Conservation (phyloP, 2,797 vertebrate genomes). For the Sebastiscus albofasciatus region DNA sequence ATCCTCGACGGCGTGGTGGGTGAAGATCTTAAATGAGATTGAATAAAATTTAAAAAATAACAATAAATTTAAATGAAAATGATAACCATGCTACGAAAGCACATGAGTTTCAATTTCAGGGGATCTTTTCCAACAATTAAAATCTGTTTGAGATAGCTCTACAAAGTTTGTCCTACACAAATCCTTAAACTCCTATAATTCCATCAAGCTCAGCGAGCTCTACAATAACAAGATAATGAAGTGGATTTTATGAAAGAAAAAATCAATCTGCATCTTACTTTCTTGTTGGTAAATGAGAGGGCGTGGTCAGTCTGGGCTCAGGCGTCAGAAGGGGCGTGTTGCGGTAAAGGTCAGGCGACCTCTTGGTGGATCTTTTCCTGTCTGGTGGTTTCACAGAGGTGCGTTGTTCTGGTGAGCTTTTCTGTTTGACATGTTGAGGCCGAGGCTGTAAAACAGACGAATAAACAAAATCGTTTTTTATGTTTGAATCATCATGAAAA, state of each 20-base stretch:
- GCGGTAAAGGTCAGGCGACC: constrained; percentile 32
- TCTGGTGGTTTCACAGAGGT: neutral
- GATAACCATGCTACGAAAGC: neutral
- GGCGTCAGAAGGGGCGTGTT: constrained; percentile 21
- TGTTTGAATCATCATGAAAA: neutral
- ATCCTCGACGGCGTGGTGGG: constrained; percentile 7
- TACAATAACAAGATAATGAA: neutral
- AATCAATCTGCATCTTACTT: constrained; percentile 18
- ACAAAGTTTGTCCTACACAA: neutral
- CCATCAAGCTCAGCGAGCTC: neutral
- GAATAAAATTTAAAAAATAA: neutral
- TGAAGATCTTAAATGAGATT: constrained; percentile 42
- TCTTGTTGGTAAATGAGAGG: neutral
- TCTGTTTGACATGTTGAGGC: constrained; percentile 59
- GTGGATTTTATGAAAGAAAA: neutral
- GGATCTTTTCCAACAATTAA: neutral
- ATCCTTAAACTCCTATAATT: neutral
- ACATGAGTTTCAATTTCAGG: neutral
- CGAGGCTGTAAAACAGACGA: constrained; percentile 37
- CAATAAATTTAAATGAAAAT: neutral
- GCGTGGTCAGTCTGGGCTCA: constrained; percentile 21
- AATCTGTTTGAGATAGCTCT: neutral
- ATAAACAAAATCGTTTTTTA: neutral
- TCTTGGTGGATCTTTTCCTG: constrained; percentile 49
- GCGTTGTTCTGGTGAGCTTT: constrained; percentile 22